Conservation (phyloP, 1,140 invertebrate species). For the Agrypnia vestita region DNA sequence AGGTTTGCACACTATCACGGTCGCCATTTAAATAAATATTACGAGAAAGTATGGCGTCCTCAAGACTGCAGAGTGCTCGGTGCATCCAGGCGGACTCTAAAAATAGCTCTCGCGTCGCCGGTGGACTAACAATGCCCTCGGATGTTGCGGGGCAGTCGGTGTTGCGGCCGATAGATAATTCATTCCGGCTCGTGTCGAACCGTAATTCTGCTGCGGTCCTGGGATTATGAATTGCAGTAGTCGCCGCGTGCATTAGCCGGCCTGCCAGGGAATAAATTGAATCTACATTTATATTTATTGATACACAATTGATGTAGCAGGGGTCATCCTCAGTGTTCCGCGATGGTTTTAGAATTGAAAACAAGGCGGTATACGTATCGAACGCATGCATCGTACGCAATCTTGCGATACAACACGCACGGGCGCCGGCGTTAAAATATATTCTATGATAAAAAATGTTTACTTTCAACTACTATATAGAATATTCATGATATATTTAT, state of each 20-base stretch:
- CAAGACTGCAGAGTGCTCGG: neutral
- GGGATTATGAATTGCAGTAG: constrained; percentile 2
- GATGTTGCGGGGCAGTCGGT: neutral
- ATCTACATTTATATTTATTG: constrained; percentile 1
- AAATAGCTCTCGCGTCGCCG: constrained; percentile 7
- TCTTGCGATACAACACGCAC: too few relatives aligned
- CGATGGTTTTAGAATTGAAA: too few relatives aligned
- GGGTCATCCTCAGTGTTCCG: too few relatives aligned
- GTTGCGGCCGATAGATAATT: neutral
- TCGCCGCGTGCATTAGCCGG: neutral
- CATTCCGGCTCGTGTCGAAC: neutral
- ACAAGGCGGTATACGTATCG: too few relatives aligned
- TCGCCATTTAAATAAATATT: constrained; percentile 38
- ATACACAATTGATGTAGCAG: too few relatives aligned
- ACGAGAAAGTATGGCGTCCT: constrained; percentile 38
- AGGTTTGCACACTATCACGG: constrained; percentile 33
- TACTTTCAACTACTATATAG: too few relatives aligned
- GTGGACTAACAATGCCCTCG: constrained; percentile 9
- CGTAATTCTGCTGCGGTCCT: neutral
- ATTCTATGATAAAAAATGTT: too few relatives aligned
- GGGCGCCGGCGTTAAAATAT: too few relatives aligned
- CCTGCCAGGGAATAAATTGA: constrained; percentile 9
- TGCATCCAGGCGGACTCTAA: constrained; percentile 10
- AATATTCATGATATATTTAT: too few relatives aligned
- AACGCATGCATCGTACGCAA: too few relatives aligned